Conservation (phyloP, 23 tunicate species). For the Trididemnum miniatum region DNA sequence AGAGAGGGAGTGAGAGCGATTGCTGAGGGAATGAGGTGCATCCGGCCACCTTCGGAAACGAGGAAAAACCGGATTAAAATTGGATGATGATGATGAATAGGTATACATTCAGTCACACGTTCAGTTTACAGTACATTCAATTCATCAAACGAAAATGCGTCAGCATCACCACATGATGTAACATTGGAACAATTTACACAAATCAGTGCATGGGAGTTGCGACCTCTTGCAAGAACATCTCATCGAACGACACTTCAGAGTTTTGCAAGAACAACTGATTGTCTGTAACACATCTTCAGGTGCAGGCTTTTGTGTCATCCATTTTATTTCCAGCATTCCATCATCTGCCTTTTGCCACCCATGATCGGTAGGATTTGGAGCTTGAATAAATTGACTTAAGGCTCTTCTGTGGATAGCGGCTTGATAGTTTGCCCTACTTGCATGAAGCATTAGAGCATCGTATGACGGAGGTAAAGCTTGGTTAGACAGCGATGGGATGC, state of each 20-base stretch:
- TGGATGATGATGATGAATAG: too few relatives aligned
- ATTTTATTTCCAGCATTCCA: not conserved
- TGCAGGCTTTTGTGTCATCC: not conserved
- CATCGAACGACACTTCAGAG: not conserved
- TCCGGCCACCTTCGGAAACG: too few relatives aligned
- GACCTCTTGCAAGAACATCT: not conserved
- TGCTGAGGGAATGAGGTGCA: too few relatives aligned
- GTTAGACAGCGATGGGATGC: not conserved
- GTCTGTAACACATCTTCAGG: not conserved
- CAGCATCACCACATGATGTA: too few relatives aligned
- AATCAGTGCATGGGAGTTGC: not conserved
- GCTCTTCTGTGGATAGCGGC: not conserved
- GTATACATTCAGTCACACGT: too few relatives aligned
- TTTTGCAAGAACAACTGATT: not conserved
- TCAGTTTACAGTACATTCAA: too few relatives aligned
- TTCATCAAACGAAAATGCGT: too few relatives aligned
- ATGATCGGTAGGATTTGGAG: not conserved
- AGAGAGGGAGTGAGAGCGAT: too few relatives aligned
- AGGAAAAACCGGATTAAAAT: too few relatives aligned
- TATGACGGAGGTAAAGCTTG: not conserved
- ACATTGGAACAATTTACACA: too few relatives aligned
- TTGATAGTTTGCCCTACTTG: not conserved
- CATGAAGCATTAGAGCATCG: constrained; percentile 1
- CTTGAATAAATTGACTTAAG: not conserved
- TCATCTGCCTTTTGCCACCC: not conserved